Percentiles rank a stretch among this genome's conserved stretches.
phyloP scores from a whole-genome alignment of 2,888 invertebrate genomes.

The Platycnemis pennipes region DNA sequence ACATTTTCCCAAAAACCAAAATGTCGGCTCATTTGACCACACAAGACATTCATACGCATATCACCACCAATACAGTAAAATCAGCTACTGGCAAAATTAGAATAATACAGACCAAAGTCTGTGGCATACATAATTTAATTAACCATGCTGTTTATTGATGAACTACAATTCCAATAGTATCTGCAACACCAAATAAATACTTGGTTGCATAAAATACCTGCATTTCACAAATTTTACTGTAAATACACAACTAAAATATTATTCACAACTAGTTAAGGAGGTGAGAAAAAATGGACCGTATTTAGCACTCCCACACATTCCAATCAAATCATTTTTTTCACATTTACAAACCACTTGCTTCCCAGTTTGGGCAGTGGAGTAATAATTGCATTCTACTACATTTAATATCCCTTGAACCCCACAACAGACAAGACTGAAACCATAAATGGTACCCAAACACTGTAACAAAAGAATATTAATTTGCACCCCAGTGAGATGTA shows the following conservation, averaged over 20 bases:
- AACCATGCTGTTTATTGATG: neutral
- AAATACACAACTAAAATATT: slow-evolving; percentile 38
- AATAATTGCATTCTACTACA: slow-evolving; percentile 63
- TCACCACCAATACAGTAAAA: neutral
- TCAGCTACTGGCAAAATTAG: neutral
- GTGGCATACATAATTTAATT: neutral
- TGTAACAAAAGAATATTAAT: slow-evolving; percentile 67
- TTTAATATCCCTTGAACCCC: slow-evolving; percentile 61
- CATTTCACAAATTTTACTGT: neutral
- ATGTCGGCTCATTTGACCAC: slow-evolving; percentile 18
- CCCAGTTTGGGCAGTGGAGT: slow-evolving; percentile 62
- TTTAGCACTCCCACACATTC: slow-evolving; percentile 62
- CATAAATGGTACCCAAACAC: slow-evolving; percentile 67
- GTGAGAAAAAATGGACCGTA: slow-evolving; percentile 60
- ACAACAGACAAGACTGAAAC: slow-evolving; percentile 62
- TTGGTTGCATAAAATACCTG: neutral
- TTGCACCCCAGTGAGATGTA: slow-evolving; percentile 64
- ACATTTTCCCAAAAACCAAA: slow-evolving; percentile 23
- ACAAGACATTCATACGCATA: neutral
- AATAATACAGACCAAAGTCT: neutral
- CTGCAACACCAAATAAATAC: slow-evolving; percentile 31
- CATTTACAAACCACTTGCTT: slow-evolving; percentile 57
- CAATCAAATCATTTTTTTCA: slow-evolving; percentile 65
- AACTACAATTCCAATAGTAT: neutral
- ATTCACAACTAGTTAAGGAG: slow-evolving; percentile 51